Percentiles rank a stretch among this genome's conserved stretches.
These are phyloP conservation scores for Odocoileus virginianus DNA, from an alignment of 2,113 vertebrate species.

Conservation along the genomic window DNA sequence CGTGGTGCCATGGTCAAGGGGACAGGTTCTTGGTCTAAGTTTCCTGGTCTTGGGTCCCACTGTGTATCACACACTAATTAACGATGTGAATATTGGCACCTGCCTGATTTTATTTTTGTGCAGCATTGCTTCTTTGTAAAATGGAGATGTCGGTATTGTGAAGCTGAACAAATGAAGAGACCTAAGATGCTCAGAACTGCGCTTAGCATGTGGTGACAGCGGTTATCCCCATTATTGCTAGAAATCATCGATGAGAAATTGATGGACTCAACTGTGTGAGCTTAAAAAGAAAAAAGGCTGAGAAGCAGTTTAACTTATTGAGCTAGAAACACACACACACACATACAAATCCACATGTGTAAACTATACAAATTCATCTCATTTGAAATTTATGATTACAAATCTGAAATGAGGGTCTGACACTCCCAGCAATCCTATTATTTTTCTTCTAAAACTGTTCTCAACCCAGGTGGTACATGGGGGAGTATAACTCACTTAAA, in stretches of 20 bases:
- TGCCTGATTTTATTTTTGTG: neutral
- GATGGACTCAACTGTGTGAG: neutral
- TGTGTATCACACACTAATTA: neutral
- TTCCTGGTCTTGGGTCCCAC: neutral
- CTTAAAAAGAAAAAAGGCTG: neutral
- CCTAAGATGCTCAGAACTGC: neutral
- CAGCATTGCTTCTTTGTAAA: neutral
- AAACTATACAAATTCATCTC: neutral
- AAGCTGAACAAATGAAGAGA: neutral
- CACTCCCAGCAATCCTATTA: neutral
- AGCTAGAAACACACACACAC: neutral
- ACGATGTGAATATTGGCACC: neutral
- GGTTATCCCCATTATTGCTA: neutral
- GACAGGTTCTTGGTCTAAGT: neutral
- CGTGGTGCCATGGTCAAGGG: fast-evolving
- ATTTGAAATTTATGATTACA: conserved; percentile 15
- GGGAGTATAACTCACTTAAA: neutral
- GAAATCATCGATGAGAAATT: neutral
- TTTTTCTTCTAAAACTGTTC: neutral
- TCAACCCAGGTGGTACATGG: neutral
- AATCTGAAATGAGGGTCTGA: neutral
- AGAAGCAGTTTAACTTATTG: neutral
- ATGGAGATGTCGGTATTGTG: neutral
- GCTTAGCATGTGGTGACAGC: neutral
- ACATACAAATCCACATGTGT: neutral